Evolutionary conservation across 2,113 vertebrate genomes (phyloP).

Genomic region (Triplophysa rosa): DNA sequence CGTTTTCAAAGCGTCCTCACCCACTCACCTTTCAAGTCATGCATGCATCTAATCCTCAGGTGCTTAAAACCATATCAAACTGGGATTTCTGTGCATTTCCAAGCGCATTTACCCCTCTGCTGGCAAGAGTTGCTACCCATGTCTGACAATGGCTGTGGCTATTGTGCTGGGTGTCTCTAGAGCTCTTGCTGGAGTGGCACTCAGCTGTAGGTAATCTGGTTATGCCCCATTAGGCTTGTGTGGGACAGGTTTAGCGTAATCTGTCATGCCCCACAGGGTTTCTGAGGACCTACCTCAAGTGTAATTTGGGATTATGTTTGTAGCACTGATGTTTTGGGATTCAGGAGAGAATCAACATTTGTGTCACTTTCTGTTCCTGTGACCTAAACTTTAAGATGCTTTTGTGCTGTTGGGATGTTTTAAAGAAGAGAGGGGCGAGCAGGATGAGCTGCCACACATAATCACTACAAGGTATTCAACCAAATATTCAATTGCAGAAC

Average conservation of each 20-base stretch:
- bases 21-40: background rate
- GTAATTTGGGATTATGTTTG: conserved; percentile 70
- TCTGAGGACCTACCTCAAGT: conserved; percentile 59
- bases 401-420: conserved; percentile 53
- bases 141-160: conserved; percentile 15
- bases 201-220: conserved; percentile 61
- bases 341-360: conserved; percentile 60
- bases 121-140: background rate
- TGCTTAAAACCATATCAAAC: conserved; percentile 10
- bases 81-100: background rate
- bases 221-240: conserved; percentile 63
- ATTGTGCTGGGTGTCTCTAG: conserved; percentile 32
- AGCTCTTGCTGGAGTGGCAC: conserved; percentile 39
- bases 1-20: conserved; percentile 4
- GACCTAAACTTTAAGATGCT: conserved; percentile 38
- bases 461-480: background rate
- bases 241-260: conserved; percentile 66
- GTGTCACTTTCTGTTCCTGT: conserved; percentile 56
- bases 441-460: background rate
- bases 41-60: background rate
- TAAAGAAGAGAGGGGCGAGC: background rate
- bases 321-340: conserved; percentile 61
- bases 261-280: conserved; percentile 64
- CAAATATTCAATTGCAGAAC: too few relatives aligned
- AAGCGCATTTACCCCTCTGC: background rate